Base-by-base conservation (phyloP, 2,113 vertebrate genomes). In the Cettia cetti region DNA sequence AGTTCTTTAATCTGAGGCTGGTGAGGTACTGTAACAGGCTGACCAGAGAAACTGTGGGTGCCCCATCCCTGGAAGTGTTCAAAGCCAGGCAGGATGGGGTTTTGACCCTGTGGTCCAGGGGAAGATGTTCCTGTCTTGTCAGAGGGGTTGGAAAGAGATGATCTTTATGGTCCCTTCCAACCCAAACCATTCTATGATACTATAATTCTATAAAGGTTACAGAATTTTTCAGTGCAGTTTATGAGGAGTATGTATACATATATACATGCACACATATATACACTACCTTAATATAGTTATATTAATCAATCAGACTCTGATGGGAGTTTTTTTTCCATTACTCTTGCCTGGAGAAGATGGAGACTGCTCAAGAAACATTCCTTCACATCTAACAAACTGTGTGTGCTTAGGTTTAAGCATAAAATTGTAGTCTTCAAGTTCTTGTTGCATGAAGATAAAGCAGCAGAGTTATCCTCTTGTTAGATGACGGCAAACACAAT, bases 141-240 rank as follows among this genome's bases (percentile, higher is more conserved):
- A 70, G 39, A n/a, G 13, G 6, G 6, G 3, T 13, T 63, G 30
- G 49, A 79, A 31, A 0, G 0, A 40, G 16, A 14, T 40, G 11
- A 39, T 53, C 12, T n/a, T 53, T 31, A 24, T 24, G 7, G 8
- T 78, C n/a, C 23, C 12, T 53, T n/a, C n/a, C 15, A 78, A 42
- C 1, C 3, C 1, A 5, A n/a, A 26, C 3, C 9, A 21, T 27
- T 63, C 9, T 12, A 2, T 40, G n/a, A 54, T 35, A 7, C 26
- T 42, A 13, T 17, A 47, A 26, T 31, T 35, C 26, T 18, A 10
- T 8, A 33, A 60, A 60, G 40, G 66, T 49, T 26, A 81, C 10
- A 37, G 10, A 49, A 11, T 2, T 49, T 83, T 64, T 52, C 45
- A n/a, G 3, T 40, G 50, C 5, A 2, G 4, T 69, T 86, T 69